Evolutionary conservation across 2,888 invertebrate species (phyloP).

Genomic region (Balanococcus diminutus): DNA sequence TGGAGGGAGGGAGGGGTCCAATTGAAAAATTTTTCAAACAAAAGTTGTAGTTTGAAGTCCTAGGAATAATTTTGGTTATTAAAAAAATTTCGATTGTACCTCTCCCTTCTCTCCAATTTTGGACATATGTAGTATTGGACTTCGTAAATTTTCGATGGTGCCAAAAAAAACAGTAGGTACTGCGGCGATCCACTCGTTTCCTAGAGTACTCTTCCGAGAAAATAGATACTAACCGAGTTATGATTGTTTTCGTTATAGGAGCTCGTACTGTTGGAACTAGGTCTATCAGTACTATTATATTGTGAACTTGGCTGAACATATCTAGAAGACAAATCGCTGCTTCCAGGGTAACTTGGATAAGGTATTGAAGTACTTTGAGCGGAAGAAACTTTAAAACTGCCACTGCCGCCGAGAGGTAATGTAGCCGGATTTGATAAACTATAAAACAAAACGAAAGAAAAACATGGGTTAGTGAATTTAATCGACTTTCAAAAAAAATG

Average conservation of each 20-base stretch:
- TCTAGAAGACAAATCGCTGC: slow-evolving; percentile 39
- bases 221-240: background rate
- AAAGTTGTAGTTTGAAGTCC: too few species aligned
- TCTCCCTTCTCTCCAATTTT: too few species aligned
- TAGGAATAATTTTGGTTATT: too few species aligned
- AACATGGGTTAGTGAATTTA: background rate
- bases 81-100: too few species aligned
- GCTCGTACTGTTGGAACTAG: slow-evolving; percentile 39
- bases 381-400: slow-evolving; percentile 49
- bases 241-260: slow-evolving; percentile 42
- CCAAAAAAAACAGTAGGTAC: too few species aligned
- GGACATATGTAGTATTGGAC: too few species aligned
- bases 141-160: too few species aligned
- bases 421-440: slow-evolving; percentile 43
- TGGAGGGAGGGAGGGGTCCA: too few species aligned
- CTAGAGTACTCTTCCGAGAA: too few species aligned
- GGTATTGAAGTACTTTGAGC: slow-evolving; percentile 45
- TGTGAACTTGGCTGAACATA: slow-evolving; percentile 44
- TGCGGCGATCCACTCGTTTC: too few species aligned
- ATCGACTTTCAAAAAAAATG: background rate
- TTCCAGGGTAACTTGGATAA: slow-evolving; percentile 48
- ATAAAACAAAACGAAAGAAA: background rate
- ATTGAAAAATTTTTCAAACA: too few species aligned
- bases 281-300: slow-evolving; percentile 45
- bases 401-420: slow-evolving; percentile 44